phyloP scores from a whole-genome alignment of 92 coral and sea anemone genomes.

The Palythoa heliodiscus region DNA sequence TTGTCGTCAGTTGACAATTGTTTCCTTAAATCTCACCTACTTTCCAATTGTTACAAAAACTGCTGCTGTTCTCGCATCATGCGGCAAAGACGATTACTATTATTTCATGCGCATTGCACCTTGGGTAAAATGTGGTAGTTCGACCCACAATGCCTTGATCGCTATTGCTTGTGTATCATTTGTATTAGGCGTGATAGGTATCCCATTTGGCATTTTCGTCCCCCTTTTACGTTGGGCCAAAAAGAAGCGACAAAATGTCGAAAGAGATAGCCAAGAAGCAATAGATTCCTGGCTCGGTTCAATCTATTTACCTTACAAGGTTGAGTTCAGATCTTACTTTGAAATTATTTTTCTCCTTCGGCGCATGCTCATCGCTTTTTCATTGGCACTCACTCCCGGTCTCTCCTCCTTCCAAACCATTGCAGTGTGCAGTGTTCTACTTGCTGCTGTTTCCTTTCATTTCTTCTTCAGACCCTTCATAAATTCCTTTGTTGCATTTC shows the following conservation, averaged over 20 bases:
- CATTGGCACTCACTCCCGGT: slow-evolving; percentile 60
- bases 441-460: slow-evolving; percentile 55
- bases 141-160: slow-evolving; percentile 26
- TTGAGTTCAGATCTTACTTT: slow-evolving; percentile 41
- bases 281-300: slow-evolving; percentile 53
- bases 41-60: slow-evolving; percentile 67
- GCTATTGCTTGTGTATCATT: slow-evolving; percentile 52
- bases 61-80: slow-evolving; percentile 54
- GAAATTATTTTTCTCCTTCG: slow-evolving; percentile 61
- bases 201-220: slow-evolving; percentile 59
- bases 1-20: slow-evolving; percentile 53
- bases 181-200: slow-evolving; percentile 47
- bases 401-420: slow-evolving; percentile 63
- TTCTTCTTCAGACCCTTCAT: slow-evolving; percentile 51
- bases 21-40: slow-evolving; percentile 57
- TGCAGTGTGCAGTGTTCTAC: slow-evolving; percentile 52
- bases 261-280: slow-evolving; percentile 18
- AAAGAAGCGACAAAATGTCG: slow-evolving; percentile 3
- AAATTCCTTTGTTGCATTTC: slow-evolving; percentile 2
- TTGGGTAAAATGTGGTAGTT: slow-evolving; percentile 59
- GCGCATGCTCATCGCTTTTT: slow-evolving; percentile 67
- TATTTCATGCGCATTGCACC: slow-evolving; percentile 57
- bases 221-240: slow-evolving; percentile 52
- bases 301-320: slow-evolving; percentile 49
- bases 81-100: slow-evolving; percentile 28